Conservation (phyloP, 2,797 vertebrate species). For the Enteromius afrohamiltoni region DNA sequence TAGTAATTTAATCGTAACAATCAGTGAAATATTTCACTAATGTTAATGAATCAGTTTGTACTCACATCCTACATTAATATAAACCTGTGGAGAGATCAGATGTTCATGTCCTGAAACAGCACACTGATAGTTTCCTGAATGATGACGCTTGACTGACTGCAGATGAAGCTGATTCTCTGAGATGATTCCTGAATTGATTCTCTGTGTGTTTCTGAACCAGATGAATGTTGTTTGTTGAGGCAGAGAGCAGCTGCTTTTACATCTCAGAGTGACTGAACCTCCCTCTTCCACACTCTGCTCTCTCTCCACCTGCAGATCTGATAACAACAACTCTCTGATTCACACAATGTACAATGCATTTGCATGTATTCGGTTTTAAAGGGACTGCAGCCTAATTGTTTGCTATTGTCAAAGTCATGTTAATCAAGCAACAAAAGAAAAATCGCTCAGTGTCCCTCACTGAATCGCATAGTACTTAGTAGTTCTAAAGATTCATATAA, state of each 20-base stretch:
- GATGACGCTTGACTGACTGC: background rate
- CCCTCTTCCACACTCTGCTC: background rate
- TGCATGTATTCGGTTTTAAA: no score
- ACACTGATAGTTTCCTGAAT: slow-evolving; percentile 6
- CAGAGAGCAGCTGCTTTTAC: slow-evolving; percentile 49
- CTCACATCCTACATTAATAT: background rate
- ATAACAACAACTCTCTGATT: background rate
- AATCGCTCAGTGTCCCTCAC: no score
- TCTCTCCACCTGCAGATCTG: slow-evolving; percentile 37
- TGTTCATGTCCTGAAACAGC: background rate
- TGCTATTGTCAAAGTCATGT: no score
- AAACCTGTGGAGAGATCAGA: background rate
- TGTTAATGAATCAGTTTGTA: background rate
- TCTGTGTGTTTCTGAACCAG: slow-evolving; percentile 9
- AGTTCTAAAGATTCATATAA: no score
- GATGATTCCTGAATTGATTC: rapidly evolving
- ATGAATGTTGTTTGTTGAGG: slow-evolving; percentile 34
- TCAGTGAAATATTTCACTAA: no score
- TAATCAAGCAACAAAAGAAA: no score
- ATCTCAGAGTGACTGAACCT: slow-evolving; percentile 13
- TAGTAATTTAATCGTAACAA: background rate
- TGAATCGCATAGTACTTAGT: no score
- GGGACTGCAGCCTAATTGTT: no score
- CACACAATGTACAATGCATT: no score
- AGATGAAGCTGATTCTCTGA: background rate